Evolutionary conservation across 2,888 invertebrate genomes (phyloP).

Genomic region (Caenorhabditis angaria): DNA sequence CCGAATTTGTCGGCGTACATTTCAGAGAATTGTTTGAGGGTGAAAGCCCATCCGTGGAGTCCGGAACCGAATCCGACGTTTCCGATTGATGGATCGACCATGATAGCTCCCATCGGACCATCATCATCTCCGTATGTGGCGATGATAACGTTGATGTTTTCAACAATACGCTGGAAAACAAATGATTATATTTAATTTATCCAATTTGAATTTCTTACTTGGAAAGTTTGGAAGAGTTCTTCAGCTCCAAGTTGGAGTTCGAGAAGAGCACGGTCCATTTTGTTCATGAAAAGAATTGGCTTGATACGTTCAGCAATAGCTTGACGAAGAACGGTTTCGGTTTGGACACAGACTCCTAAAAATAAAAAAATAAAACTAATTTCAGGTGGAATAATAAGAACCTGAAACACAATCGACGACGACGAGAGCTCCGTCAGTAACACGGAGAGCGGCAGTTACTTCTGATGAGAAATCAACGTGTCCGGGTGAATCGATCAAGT

Average conservation of each 20-base stretch:
- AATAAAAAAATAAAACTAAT: conserved; percentile 13
- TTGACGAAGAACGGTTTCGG: conserved; percentile 98
- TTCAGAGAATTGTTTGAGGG: conserved; percentile 98
- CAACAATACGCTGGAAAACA: conserved; percentile 86
- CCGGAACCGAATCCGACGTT: conserved; percentile 99
- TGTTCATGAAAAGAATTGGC: conserved; percentile 99
- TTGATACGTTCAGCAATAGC: conserved; percentile 99
- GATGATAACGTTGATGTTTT: conserved; percentile 99
- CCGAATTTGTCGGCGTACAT: conserved; percentile 99
- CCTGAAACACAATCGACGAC: conserved; percentile 99
- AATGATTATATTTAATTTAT: not conserved
- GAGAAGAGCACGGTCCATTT: conserved; percentile 98
- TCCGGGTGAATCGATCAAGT: conserved; percentile 98
- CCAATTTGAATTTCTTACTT: conserved; percentile 10
- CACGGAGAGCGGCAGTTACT: conserved; percentile 98
- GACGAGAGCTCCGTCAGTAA: conserved; percentile 98
- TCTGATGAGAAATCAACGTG: conserved; percentile 97
- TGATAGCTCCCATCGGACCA: conserved; percentile 99
- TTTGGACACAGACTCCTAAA: conserved; percentile 98
- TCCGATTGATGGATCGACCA: conserved; percentile 95
- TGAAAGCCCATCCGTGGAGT: conserved; percentile 99
- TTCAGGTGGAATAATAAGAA: conserved; percentile 73
- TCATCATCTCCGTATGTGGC: conserved; percentile 96
- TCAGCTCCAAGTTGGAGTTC: conserved; percentile 96
- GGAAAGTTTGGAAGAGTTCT: conserved; percentile 94